Conservation (phyloP, 35 echinoderm and acorn worm genomes). For the Stichopus chloronotus region DNA sequence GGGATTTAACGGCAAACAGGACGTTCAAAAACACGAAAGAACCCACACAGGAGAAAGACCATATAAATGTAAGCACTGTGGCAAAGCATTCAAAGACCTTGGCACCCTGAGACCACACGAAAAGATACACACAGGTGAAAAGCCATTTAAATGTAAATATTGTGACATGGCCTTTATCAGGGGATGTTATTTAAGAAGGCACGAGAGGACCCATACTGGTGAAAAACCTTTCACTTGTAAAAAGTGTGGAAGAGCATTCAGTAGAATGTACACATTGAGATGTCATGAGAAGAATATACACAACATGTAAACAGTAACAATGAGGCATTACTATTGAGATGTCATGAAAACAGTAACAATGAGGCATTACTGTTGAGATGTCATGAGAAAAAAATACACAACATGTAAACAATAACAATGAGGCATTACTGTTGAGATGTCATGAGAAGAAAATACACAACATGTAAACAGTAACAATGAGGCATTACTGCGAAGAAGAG, state of each 20-base stretch:
- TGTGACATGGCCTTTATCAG: neutral
- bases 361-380: neutral
- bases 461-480: neutral
- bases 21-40: neutral
- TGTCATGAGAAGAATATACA: neutral
- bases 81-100: neutral
- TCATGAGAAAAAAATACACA: neutral
- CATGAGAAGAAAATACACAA: neutral
- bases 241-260: neutral
- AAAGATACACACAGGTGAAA: constrained; percentile 7
- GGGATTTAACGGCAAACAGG: neutral
- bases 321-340: no score
- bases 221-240: neutral
- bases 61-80: neutral
- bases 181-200: neutral
- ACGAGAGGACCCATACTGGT: neutral
- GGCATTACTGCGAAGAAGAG: neutral
- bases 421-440: neutral
- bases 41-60: constrained; percentile 13
- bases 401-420: neutral
- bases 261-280: neutral
- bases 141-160: constrained; percentile 10
- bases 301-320: neutral
- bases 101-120: neutral
- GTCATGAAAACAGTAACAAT: neutral